Base-by-base conservation (phyloP, 2,888 invertebrate genomes). In the Lasioglossum oenotherae region DNA sequence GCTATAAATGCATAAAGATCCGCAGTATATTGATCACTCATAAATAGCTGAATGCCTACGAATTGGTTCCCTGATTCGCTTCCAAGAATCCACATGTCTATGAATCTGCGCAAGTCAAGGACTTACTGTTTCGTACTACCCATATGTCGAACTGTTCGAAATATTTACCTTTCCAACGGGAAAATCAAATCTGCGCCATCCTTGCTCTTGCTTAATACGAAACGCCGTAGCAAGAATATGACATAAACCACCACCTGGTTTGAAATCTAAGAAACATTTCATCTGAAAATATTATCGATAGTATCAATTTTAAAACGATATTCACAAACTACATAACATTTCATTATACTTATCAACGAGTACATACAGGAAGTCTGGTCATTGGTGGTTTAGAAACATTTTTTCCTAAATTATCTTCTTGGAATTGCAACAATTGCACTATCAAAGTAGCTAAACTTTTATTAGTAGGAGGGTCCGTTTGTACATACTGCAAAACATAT, bases 181-280 rank as follows among this genome's bases (percentile, higher is more conserved):
- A 96, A 98, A 98, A 96, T 99, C 98, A 95, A 99, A 98, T 95
- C 98, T 97, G 94, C 99, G 97, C 97, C 98, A 99, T 95, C 98
- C 98, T 96, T 99, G 99, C 95, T 99, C 99, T 95, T 97, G 98
- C 96, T 99, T 99, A 96, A 98, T 99, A 94, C 98, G 98, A 96
- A 98, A 99, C 95, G 98, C 99, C 89, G 99, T 98, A 92, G 98
- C 97, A 91, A 99, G 97, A 94, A 99, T 98, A 92, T 98, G 98
- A 96, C 99, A 99, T 84, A 99, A 96, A 49, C 98, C 97, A 74
- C 99, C 99, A 89, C 98, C 98, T 35, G 98, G 97, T 95, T 99
- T 99, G 95, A 99, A 98, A 96, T 99, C 99, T 96, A 99, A 96
- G 95, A 99, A 99, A 95, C 97, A 98, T 96, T 98, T 98, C 97